A percentile compares a stretch with the other conserved stretches of the same genome.
These are phyloP conservation scores for Cheilosia vulpina DNA, from an alignment of 2,888 invertebrate genomes.

Conservation along the genomic window DNA sequence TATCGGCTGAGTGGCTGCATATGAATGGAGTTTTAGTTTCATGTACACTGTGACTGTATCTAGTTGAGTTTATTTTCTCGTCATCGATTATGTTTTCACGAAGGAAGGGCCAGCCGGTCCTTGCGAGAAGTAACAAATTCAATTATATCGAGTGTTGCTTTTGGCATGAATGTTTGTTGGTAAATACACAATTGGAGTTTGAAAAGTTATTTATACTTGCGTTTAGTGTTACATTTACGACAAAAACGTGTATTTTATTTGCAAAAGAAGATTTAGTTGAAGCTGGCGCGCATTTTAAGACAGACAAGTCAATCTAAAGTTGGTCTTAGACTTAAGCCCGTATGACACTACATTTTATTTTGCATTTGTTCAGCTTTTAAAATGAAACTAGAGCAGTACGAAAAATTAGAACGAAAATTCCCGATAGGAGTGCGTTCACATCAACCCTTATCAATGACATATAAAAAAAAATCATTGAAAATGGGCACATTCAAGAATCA, in stretches of 20 bases:
- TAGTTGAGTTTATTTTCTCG: constrained; percentile 65
- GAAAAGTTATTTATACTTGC: constrained; percentile 47
- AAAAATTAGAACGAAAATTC: too few relatives aligned
- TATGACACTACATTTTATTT: too few relatives aligned
- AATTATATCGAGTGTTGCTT: constrained; percentile 63
- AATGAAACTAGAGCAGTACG: too few relatives aligned
- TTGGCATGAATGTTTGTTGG: constrained; percentile 37
- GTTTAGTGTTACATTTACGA: constrained; percentile 10
- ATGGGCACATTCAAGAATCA: too few relatives aligned
- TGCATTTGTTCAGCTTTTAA: too few relatives aligned
- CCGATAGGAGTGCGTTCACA: too few relatives aligned
- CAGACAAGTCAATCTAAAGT: too few relatives aligned
- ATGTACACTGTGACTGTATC: constrained; percentile 56
- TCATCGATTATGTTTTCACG: constrained; percentile 69
- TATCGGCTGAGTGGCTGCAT: constrained; percentile 72
- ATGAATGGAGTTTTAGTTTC: constrained; percentile 70
- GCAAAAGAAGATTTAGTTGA: constrained; percentile 1
- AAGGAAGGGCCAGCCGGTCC: constrained; percentile 31
- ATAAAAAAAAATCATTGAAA: too few relatives aligned
- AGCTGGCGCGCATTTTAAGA: neutral
- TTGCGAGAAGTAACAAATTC: constrained; percentile 50
- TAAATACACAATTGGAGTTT: constrained; percentile 40
- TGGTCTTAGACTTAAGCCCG: too few relatives aligned
- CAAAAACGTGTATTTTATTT: neutral
- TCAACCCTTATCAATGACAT: too few relatives aligned